Percentiles rank a stretch among this genome's conserved stretches.
Conservation (phyloP, 2,888 invertebrate genomes). For the Perizoma flavofasciatum region DNA sequence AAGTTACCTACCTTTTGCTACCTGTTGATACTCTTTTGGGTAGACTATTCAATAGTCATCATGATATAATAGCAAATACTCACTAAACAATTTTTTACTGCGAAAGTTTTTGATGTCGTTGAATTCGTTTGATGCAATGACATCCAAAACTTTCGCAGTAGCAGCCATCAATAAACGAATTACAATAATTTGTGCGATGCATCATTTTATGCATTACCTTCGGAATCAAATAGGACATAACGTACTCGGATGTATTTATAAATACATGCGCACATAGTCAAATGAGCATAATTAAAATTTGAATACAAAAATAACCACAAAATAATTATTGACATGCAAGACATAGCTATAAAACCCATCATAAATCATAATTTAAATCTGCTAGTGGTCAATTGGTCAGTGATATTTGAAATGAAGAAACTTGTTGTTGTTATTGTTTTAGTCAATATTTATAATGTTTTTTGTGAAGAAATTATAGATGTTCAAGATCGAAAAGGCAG, state of each 20-base stretch:
- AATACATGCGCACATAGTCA: conserved; percentile 5
- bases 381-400: conserved; percentile 3
- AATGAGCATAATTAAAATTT: conserved; percentile 10
- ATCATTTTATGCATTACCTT: neutral
- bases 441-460: conserved; percentile 6
- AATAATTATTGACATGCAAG: conserved; percentile 18
- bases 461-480: conserved; percentile 1
- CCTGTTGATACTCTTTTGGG: too few species aligned
- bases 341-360: conserved; percentile 9
- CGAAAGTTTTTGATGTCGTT: too few species aligned
- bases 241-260: conserved; percentile 3
- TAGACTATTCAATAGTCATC: too few species aligned
- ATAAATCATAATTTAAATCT: conserved; percentile 7
- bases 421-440: conserved; percentile 7
- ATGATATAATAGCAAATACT: too few species aligned
- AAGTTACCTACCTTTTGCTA: too few species aligned
- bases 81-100: too few species aligned
- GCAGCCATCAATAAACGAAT: neutral
- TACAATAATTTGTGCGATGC: neutral
- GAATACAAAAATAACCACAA: conserved; percentile 4
- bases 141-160: too few species aligned
- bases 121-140: too few species aligned
- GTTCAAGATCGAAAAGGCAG: conserved; percentile 1
- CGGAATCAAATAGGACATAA: conserved; percentile 1
- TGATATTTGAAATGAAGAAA: conserved; percentile 20